Evolutionary conservation across 2,888 invertebrate species (phyloP), one percentile per base, ranked within the genome.

Genomic region (Metalampra italica): DNA sequence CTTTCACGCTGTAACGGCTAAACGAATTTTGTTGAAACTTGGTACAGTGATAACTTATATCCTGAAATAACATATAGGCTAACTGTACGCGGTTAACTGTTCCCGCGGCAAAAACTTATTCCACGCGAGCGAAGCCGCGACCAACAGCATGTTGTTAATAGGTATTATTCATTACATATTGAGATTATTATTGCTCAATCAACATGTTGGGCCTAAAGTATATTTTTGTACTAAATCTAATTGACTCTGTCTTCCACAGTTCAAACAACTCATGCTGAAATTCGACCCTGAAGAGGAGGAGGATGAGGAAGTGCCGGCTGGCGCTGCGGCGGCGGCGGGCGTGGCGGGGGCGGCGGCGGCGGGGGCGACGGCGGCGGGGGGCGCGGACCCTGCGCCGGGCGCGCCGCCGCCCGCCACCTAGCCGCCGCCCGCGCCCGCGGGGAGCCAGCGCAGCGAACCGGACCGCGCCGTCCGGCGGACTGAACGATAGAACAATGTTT

Each of bases 221-320:
- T n/a, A n/a, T n/a, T n/a, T 22, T 22, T 22, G 22, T 22, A 22
- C 22, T 2, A 22, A 22, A 3, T 22, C 22, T 22, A 22, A 22
- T 22, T 22, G 22, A 22, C 22, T 22, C 22, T 22, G 14, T 15
- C 13, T 43, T 34, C 65, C 61, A 13, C 75, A 94, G 94, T 96
- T 96, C 74, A 96, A 96, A 76, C 95, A 95, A 67, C 80, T 96
- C 53, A 95, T 96, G 94, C 89, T 96, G 58, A 95, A 95, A 78
- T 91, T 95, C 72, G 96, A 96, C 77, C 94, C 94, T 22, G 94
- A 94, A 57, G 94, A 94, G 62, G 92, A 93, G 49, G 95, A 95
- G 66, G 94, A 94, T 46, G 93, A 94, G 56, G 94, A 94, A 51
- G 56, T 54, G 8, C 64, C 52, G 14, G 59, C 55, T 30, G 59